phyloP scores from a whole-genome alignment of 2,888 invertebrate genomes.

The Drosophila rellima region DNA sequence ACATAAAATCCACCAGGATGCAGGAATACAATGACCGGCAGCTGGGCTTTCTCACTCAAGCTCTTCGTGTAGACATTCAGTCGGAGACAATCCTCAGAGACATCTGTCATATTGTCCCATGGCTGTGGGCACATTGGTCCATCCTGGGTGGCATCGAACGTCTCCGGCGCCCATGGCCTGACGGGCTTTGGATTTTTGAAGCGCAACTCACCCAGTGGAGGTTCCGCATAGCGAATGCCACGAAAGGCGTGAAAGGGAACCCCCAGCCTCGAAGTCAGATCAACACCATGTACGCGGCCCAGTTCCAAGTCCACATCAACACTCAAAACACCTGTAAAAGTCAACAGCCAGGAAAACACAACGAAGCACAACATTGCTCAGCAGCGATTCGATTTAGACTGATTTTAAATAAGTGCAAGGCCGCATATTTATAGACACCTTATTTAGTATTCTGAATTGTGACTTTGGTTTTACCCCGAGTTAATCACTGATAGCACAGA shows the following conservation, averaged over 20 bases:
- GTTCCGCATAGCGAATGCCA: constrained; percentile 83
- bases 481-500: background rate
- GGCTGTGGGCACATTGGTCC: constrained; percentile 87
- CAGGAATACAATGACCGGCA: constrained; percentile 89
- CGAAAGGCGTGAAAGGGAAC: constrained; percentile 79
- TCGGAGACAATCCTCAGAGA: constrained; percentile 87
- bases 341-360: constrained; percentile 27
- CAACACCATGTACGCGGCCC: constrained; percentile 77
- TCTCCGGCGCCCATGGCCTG: constrained; percentile 85
- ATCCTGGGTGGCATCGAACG: constrained; percentile 87
- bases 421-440: constrained; percentile 25
- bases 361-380: constrained; percentile 38
- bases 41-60: constrained; percentile 49
- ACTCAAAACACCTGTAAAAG: constrained; percentile 34
- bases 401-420: constrained; percentile 1
- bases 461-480: constrained; percentile 4
- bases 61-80: constrained; percentile 87
- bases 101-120: constrained; percentile 65
- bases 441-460: background rate
- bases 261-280: constrained; percentile 73
- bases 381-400: constrained; percentile 16
- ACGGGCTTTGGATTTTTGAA: constrained; percentile 86
- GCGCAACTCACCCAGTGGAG: constrained; percentile 81
- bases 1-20: constrained; percentile 89
- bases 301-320: constrained; percentile 75